Evolutionary conservation across 2,888 invertebrate species (phyloP), one percentile per base, ranked within the genome.

Genomic region (Phrixothrix hirtus): DNA sequence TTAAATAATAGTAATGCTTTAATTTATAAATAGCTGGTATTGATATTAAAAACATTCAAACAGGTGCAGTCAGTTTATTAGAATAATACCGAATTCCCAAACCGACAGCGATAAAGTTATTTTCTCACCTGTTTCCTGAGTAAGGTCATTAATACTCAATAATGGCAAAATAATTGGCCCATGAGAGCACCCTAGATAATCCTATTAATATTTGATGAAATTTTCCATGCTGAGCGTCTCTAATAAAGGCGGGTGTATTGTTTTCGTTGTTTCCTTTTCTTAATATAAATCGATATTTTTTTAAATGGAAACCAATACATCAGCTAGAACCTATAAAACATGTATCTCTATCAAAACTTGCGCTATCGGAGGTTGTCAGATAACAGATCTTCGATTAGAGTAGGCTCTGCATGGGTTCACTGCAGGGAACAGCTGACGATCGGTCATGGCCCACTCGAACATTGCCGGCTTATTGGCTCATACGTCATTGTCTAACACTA

Each of bases 371-470:
- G 48, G 64, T 66, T 65, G 69, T 67, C 71, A 70, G 71, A 72
- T 71, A 72, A 69, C 71, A 70, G 71, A 72, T 72, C 70, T 71
- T 70, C 72, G 73, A 73, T 71, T 71, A 70, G 69, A 71, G 70
- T 64, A 63, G 64, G 69, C 72, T 58, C 73, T 61, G 72, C 73
- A 69, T 71, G 72, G 62, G 70, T 57, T 66, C 72, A 50, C 71
- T 58, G 69, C 69, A 64, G 71, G 69, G 61, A 68, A 71, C 73
- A 71, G 73, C 73, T 73, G 73, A 73, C 73, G 72, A 72, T 73
- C 73, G 72, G 69, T 73, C 73, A 73, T 71, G 69, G 70, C 71
- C 73, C 73, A 73, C 73, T 73, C 72, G 72, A 72, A 70, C 68
- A 66, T 66, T 63, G 67, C 69, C 68, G 65, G 64, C 71, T 71